Evolutionary conservation across 2,113 vertebrate species (phyloP), one percentile per base, ranked within the genome.

Genomic region (Upupa epops): DNA sequence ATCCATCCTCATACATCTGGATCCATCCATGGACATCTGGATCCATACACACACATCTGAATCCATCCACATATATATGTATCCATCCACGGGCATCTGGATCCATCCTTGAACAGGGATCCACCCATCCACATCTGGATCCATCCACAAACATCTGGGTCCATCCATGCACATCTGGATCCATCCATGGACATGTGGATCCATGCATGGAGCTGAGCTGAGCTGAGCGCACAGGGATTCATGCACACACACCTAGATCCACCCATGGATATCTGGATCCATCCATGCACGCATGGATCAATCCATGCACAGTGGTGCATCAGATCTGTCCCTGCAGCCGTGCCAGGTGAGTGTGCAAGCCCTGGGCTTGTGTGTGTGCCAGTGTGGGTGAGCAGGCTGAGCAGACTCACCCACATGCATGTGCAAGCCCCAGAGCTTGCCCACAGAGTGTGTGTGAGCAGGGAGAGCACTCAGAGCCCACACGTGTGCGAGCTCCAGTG

Each of bases 21-120:
- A 40, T 28, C 28, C 3, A 3, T 12, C 51, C 17, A 1, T 13
- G 13, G 15, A 51, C 25, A 7, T 0, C 2, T 1, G 26, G 54
- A 29, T 2, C 32, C 1, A 1, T 7, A 21, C 11, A 2, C 13
- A 18, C 24, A 36, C 16, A 32, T 4, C 4, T 20, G 40, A 18
- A 21, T 45, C 61, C 37, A 40, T 21, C 14, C 8, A 6, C 5
- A 49, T 21, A 49, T 24, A 28, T 0, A 1, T 1, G 16, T 25
- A 36, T 34, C 34, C 1, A 1, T 17, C 32, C 9, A 3, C 7
- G 29, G 19, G 20, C 36, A 13, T 1, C 2, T 11, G 32, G 32
- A 8, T 55, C 16, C 10, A 24, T 11, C 54, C 31, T 8, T 9
- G 46, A 7, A 34, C 20, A 28, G 3, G 22, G 31, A 37, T 20